These are phyloP conservation scores for Botia kubotai DNA, from an alignment of 2,797 vertebrate genomes.

Conservation along the genomic window DNA sequence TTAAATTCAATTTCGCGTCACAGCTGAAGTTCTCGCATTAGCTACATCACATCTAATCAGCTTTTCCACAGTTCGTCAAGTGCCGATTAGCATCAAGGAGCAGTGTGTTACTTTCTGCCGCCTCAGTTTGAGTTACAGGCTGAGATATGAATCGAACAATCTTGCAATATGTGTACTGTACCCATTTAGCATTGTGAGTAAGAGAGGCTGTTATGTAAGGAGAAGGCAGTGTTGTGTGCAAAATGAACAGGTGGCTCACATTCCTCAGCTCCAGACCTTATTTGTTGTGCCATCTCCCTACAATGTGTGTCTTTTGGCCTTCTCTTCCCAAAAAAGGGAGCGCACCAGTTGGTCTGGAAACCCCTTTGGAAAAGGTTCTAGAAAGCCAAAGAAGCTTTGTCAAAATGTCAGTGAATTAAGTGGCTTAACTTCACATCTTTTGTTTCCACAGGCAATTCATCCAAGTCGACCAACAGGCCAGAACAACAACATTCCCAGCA, in stretches of 20 bases:
- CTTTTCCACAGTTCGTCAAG: conserved; percentile 59
- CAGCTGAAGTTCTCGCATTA: conserved; percentile 62
- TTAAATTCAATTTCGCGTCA: conserved; percentile 63
- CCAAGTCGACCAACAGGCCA: conserved; percentile 83
- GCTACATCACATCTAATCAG: conserved; percentile 65
- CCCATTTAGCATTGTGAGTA: conserved; percentile 60
- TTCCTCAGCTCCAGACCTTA: conserved; percentile 72
- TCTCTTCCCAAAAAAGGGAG: conserved; percentile 67
- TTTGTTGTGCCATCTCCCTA: conserved; percentile 71
- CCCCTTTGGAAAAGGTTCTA: conserved; percentile 77
- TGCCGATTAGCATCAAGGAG: conserved; percentile 60
- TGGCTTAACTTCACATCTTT: conserved; percentile 55
- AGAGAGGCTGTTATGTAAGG: conserved; percentile 72
- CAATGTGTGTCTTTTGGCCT: conserved; percentile 47
- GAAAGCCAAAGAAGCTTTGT: conserved; percentile 68
- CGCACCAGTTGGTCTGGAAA: conserved; percentile 76
- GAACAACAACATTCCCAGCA: conserved; percentile 77
- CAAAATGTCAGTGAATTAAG: conserved; percentile 77
- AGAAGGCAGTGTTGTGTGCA: conserved; percentile 74
- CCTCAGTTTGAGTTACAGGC: conserved; percentile 41
- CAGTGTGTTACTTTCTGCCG: conserved; percentile 46
- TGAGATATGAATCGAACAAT: conserved; percentile 46
- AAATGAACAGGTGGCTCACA: conserved; percentile 79
- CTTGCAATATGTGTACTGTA: conserved; percentile 7
- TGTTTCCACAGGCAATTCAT: conserved; percentile 78